Evolutionary conservation across 2,888 invertebrate species (phyloP).

Genomic region (Mythimna loreyi): DNA sequence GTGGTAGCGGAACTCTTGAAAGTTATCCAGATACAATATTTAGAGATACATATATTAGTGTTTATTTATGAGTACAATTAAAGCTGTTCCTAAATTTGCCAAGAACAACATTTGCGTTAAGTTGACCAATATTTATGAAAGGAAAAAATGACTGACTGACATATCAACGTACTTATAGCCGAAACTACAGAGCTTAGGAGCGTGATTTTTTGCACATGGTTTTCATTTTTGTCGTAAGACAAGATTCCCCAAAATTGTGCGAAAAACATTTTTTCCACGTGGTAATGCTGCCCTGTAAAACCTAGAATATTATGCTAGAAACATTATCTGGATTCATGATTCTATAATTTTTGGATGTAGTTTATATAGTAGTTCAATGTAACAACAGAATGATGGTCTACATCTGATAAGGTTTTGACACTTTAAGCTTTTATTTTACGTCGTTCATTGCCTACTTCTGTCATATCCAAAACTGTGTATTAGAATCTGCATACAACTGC

Average conservation of each 20-base stretch:
- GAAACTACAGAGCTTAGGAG: no score
- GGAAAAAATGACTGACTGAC: no score
- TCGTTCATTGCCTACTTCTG: not conserved
- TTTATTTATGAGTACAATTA: not conserved
- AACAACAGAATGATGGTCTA: not conserved
- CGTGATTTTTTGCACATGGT: no score
- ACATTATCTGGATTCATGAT: not conserved
- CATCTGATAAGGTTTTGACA: no score
- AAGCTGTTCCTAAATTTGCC: not conserved
- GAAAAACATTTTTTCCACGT: no score
- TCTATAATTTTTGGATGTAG: not conserved
- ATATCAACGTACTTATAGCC: no score
- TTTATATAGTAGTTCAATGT: not conserved
- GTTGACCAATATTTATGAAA: no score
- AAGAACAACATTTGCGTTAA: no score
- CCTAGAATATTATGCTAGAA: not conserved
- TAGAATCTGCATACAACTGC: not conserved
- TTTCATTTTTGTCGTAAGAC: no score
- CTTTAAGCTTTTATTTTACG: not conserved
- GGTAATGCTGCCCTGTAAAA: not conserved
- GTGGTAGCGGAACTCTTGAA: constrained; percentile 46
- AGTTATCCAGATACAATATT: not conserved
- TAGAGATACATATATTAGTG: no score
- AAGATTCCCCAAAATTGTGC: no score
- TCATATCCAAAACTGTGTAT: not conserved